phyloP scores from a whole-genome alignment of 1,140 invertebrate genomes.

The Drosophila bipectinata region DNA sequence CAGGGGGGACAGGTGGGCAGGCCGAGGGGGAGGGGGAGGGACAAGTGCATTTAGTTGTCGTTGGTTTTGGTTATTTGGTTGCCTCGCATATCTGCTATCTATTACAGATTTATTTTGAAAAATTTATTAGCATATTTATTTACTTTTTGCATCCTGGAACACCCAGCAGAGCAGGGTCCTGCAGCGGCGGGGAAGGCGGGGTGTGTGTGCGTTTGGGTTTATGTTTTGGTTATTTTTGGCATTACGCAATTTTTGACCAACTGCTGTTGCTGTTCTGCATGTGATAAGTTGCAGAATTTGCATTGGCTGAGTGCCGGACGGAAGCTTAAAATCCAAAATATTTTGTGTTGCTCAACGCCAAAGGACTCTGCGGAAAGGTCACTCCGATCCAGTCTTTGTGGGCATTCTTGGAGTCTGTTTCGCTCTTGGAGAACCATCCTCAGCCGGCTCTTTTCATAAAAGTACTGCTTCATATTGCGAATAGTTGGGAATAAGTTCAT shows the following conservation, averaged over 20 bases:
- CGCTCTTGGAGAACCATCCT: no score
- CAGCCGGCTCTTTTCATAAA: no score
- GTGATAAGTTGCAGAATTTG: conserved; percentile 50
- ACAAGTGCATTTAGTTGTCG: conserved; percentile 62
- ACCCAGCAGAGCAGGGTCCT: not conserved
- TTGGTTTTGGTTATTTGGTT: conserved; percentile 62
- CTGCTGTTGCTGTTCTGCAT: conserved; percentile 32
- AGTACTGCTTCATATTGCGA: not conserved
- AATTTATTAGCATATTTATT: conserved; percentile 82
- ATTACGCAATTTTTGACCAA: conserved; percentile 66
- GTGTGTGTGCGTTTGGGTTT: conserved; percentile 45
- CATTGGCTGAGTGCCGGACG: conserved; percentile 13
- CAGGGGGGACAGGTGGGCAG: not conserved
- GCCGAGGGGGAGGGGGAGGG: not conserved
- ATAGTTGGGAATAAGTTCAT: not conserved
- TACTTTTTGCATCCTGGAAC: conserved; percentile 52
- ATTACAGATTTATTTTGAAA: conserved; percentile 81
- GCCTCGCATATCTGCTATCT: conserved; percentile 73
- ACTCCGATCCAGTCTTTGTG: no score
- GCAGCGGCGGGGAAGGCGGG: not conserved
- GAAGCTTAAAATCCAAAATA: not conserved
- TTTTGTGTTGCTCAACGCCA: conserved; percentile 1
- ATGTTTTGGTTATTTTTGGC: conserved; percentile 74
- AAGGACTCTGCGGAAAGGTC: not conserved
- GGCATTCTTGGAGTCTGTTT: no score